Evolutionary conservation across 2,113 vertebrate genomes (phyloP), one percentile per base, ranked within the genome.

Genomic region (Oostethus manadensis): DNA sequence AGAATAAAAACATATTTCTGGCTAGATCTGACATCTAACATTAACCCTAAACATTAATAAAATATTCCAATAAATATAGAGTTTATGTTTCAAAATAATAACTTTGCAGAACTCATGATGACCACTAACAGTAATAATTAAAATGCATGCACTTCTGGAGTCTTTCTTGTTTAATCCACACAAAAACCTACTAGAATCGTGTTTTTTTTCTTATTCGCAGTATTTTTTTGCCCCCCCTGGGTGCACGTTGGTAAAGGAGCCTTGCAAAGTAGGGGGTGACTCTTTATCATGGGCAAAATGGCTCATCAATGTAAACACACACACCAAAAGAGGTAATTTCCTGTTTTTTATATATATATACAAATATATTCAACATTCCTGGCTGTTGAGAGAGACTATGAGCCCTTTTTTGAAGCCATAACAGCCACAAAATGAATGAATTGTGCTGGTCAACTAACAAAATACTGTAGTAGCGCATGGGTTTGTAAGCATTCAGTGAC

Each of bases 71-170:
- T 80, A 83, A 84, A 81, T 86, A 81, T 79, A 86, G 80, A 84
- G 65, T 84, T 86, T 85, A 83, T 81, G 65, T 84, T 86, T 85
- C 82, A 80, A 86, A 86, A 84, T 83, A 86, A 87, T 78, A 87
- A 82, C 84, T 85, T 73, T 83, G 83, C 75, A 83, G 76, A 70
- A 78, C 66, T 81, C 68, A 83, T 76, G 72, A 84, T 87, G 83
- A 89, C 81, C 86, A 89, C 84, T 88, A 85, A 78, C 10, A 40
- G 10, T 40, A 9, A 42, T 42, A 42, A 42, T 42, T 14, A 42
- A 14, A 82, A 84, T 89, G 88, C 89, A 89, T 90, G 88, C 86
- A 85, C 73, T 82, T 80, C 82, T 82, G 74, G 82, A 78, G 75
- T 81, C 77, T 85, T 71, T 79, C 60, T 74, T 40, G 57, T 74